Percentiles rank a stretch among this genome's conserved stretches.
These are phyloP conservation scores for Creontiades dilutus DNA, from an alignment of 2,888 invertebrate genomes.

Conservation along the genomic window DNA sequence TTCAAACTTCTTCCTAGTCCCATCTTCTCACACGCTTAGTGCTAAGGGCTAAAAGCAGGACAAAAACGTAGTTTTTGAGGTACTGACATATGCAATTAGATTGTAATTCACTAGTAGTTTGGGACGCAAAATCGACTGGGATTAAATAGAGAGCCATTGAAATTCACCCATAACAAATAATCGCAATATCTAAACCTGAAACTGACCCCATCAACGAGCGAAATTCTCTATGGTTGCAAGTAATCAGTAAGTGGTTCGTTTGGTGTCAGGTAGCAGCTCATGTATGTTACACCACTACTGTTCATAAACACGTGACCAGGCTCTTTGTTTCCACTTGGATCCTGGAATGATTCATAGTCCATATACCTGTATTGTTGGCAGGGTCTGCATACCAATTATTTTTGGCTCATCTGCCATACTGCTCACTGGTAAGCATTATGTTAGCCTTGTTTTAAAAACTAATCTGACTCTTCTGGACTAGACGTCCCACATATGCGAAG, in stretches of 20 bases:
- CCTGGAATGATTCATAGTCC: slow-evolving; percentile 65
- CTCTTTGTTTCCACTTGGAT: slow-evolving; percentile 45
- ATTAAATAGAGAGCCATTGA: too few relatives aligned
- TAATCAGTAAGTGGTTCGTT: slow-evolving; percentile 69
- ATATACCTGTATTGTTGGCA: slow-evolving; percentile 73
- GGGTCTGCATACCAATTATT: slow-evolving; percentile 71
- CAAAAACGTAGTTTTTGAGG: too few relatives aligned
- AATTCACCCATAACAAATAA: too few relatives aligned
- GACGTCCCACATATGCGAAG: slow-evolving; percentile 74
- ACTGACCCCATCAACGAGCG: too few relatives aligned
- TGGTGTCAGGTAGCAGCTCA: slow-evolving; percentile 71
- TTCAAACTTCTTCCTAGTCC: too few relatives aligned
- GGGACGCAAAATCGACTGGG: too few relatives aligned
- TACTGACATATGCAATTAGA: too few relatives aligned
- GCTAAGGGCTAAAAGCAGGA: too few relatives aligned
- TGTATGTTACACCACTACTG: slow-evolving; percentile 48
- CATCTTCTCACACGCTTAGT: too few relatives aligned
- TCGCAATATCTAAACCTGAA: too few relatives aligned
- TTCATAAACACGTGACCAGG: slow-evolving; percentile 72
- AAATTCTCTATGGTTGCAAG: slow-evolving; percentile 61
- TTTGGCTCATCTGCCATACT: slow-evolving; percentile 70
- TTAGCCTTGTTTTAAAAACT: slow-evolving; percentile 63
- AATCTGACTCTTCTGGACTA: slow-evolving; percentile 73
- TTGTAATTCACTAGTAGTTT: too few relatives aligned
- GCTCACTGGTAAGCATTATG: slow-evolving; percentile 74